Base-by-base conservation (phyloP, 1,140 invertebrate genomes). In the Bemisia tabaci region DNA sequence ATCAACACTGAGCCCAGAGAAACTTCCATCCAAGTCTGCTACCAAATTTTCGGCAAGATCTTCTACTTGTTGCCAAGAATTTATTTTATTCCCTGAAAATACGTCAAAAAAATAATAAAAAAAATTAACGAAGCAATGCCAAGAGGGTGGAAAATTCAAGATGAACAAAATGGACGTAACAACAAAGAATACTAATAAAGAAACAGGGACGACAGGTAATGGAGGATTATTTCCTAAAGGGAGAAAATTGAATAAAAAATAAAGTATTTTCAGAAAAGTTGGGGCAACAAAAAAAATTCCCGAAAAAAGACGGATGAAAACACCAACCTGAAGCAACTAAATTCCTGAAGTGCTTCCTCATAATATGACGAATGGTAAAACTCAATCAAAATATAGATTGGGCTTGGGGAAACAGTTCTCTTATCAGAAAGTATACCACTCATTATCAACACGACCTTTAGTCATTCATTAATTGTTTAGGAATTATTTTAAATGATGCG, bases 11-110 rank as follows among this genome's bases (percentile, higher is more conserved):
- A 91, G 79, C 5, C 86, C 86, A 1, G 87, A 88, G 2, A 92
- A 79, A 2, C 86, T 87, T 60, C 87, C 86, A 75, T 92, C 89
- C 73, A 91, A 87, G 75, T 91, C 88, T 22, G 85, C 87, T 22
- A 84, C 87, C 69, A 87, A 79, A 67, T 82, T 86, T 71, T 85
- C 86, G 70, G 87, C 85, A 64, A 91, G 79, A 68, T 84, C 83
- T 68, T 84, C 84, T 59, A 82, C 81, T 67, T 80, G 78, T 21
- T 71, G 68, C 71, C 71, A 72, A 2, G 64, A 21, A 65, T 67
- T 70, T 26, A 71, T 48, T 60, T 59, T 62, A 25, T 61, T 62
- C 59, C 23, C 63, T 65, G 58, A 22, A 23, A 12, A 21, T 17
- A 65, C 21, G 60, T 21, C 21, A 65, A 12, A 58, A 58, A 58